Base-by-base conservation (phyloP, 2,113 vertebrate species). In the Zapus hudsonius region DNA sequence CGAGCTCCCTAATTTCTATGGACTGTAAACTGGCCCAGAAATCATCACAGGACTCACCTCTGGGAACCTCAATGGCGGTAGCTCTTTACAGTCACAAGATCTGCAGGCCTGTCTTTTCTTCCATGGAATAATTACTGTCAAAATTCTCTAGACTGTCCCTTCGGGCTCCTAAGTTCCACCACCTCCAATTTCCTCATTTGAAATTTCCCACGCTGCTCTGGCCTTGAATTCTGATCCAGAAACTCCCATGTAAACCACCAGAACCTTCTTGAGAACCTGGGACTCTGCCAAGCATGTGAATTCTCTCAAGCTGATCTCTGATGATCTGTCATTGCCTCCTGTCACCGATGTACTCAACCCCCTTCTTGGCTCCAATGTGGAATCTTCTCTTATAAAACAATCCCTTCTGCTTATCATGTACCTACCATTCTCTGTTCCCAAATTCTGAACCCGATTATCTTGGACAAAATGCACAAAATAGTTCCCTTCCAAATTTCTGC, bases 171-270 rank as follows among this genome's bases (percentile, higher is more conserved):
- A 0, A 17, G 47, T n/a, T 69, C 38, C 17, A 61, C 42, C n/a
- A 52, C 40, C 42, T 73, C 67, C 75, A 47, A 29, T 20, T 42
- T 16, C 47, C 33, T 84, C 81, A 36, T 33, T 40, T 73, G 52
- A 86, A 64, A 42, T n/a, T 22, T 16, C 33, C 88, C 27, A 20
- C 31, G 40, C 23, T 70, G 69, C 59, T 90, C 40, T 23, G 29
- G 19, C 40, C 44, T 20, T 82, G 25, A 83, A n/a, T 84, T 74
- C 84, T 36, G 15, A 67, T 89, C 47, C 66, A 79, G 86, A 94
- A 95, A 90, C 33, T 75, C 72, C 33, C 79, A 63, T 10, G 38
- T 47, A 57, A 95, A 61, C 47, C 27, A 66, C 59, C 22, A 76
- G 40, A 87, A 25, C 8, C 36, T 80, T 90, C 57, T 12, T 84